Evolutionary conservation across 1,140 invertebrate genomes (phyloP).

Genomic region (Oscheius sp.): DNA sequence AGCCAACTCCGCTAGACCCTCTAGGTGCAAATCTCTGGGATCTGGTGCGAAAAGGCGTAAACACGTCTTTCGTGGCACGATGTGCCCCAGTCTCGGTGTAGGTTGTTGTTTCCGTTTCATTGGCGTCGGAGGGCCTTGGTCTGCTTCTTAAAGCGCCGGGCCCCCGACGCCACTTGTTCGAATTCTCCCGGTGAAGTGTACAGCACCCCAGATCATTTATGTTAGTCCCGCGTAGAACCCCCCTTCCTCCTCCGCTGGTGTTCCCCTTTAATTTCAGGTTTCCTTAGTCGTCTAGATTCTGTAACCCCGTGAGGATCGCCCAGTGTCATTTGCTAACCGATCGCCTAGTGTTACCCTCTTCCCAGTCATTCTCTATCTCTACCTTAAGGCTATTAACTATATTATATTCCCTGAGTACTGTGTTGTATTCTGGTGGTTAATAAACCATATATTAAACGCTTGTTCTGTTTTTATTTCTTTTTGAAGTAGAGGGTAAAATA

Average conservation of each 20-base stretch:
- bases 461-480: no score
- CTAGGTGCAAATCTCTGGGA: slow-evolving; percentile 9
- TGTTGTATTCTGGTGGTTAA: slow-evolving; percentile 8
- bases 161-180: slow-evolving; percentile 10
- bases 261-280: slow-evolving; percentile 3
- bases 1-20: slow-evolving; percentile 7
- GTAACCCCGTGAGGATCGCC: neutral
- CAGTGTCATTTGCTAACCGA: slow-evolving; percentile 3
- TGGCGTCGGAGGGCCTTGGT: neutral
- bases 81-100: slow-evolving; percentile 9
- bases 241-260: neutral
- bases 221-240: neutral
- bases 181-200: slow-evolving; percentile 7
- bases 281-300: neutral
- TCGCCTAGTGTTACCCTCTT: neutral
- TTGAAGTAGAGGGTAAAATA: no score
- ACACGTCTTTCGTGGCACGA: slow-evolving; percentile 3
- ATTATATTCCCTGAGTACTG: slow-evolving; percentile 1
- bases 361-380: slow-evolving; percentile 2
- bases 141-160: neutral
- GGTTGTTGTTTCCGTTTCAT: neutral
- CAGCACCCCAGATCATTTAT: neutral
- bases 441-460: neutral
- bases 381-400: slow-evolving; percentile 12
- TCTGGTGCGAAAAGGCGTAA: neutral